A percentile compares a stretch with the other conserved stretches of the same genome.
These are phyloP conservation scores for Dolichotis patagonum DNA, from an alignment of 2,113 vertebrate genomes.

Conservation along the genomic window DNA sequence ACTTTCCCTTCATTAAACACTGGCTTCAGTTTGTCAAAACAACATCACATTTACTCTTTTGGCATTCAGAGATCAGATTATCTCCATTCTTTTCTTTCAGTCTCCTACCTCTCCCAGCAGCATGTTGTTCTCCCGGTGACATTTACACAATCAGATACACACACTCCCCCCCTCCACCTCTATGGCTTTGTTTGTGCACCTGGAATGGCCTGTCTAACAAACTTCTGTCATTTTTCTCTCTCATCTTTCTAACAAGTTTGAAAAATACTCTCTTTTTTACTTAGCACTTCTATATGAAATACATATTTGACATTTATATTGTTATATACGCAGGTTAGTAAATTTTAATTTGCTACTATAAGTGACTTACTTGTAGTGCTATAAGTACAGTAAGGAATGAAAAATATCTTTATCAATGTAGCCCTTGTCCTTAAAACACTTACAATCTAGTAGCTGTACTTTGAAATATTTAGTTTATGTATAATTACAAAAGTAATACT, in stretches of 20 bases:
- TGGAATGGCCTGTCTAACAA: not conserved
- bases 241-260: conserved; percentile 36
- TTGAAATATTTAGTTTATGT: conserved; percentile 36
- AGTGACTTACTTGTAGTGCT: not conserved
- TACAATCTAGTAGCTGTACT: not conserved
- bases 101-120: not conserved
- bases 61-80: not conserved
- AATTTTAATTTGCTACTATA: conserved; percentile 2
- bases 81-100: conserved; percentile 11
- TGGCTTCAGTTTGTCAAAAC: conserved; percentile 27
- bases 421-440: not conserved
- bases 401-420: not conserved
- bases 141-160: not conserved
- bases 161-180: not conserved
- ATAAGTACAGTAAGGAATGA: conserved; percentile 10
- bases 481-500: conserved; percentile 30
- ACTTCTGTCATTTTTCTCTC: not conserved
- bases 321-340: conserved; percentile 29
- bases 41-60: conserved; percentile 45
- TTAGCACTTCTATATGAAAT: not conserved
- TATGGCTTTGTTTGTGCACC: not conserved
- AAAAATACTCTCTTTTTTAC: conserved; percentile 29
- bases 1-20: conserved; percentile 17
- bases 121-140: not conserved
- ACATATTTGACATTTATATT: conserved; percentile 46